A percentile compares a stretch with the other conserved stretches of the same genome.
Conservation (phyloP, 2,113 vertebrate species). For the Oryzias woworae region DNA sequence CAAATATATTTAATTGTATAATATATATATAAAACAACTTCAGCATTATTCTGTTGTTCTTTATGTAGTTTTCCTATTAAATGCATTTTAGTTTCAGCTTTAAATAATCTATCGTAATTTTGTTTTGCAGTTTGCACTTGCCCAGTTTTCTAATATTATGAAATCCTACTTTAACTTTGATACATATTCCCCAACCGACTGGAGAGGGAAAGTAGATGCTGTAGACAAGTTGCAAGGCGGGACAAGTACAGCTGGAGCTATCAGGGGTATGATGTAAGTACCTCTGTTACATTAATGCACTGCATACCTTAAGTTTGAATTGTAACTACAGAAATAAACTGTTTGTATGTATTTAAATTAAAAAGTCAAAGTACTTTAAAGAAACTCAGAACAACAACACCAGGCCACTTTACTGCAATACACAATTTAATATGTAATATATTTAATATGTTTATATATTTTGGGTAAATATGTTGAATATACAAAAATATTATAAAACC, state of each 20-base stretch:
- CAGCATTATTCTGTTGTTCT: background rate
- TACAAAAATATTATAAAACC: no score
- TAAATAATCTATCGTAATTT: background rate
- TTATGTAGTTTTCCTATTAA: background rate
- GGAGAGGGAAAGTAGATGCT: rapidly evolving
- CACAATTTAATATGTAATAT: no score
- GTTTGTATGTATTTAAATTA: background rate
- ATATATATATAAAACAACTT: background rate
- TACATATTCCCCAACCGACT: background rate
- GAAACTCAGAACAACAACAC: no score
- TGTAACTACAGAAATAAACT: background rate
- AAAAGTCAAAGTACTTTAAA: background rate
- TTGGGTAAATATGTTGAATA: no score
- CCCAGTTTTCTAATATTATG: conserved; percentile 49
- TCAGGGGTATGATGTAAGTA: conserved; percentile 63
- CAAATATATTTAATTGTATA: no score
- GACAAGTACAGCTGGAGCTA: conserved; percentile 60
- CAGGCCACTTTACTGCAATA: no score
- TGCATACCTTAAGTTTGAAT: background rate
- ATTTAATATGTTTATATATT: no score
- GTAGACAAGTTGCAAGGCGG: rapidly evolving
- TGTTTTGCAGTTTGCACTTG: conserved; percentile 71
- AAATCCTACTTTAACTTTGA: conserved; percentile 26
- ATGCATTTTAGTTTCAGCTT: background rate
- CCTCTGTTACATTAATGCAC: background rate